phyloP scores from a whole-genome alignment of 2,888 invertebrate species.

The Cetonia aurata region DNA sequence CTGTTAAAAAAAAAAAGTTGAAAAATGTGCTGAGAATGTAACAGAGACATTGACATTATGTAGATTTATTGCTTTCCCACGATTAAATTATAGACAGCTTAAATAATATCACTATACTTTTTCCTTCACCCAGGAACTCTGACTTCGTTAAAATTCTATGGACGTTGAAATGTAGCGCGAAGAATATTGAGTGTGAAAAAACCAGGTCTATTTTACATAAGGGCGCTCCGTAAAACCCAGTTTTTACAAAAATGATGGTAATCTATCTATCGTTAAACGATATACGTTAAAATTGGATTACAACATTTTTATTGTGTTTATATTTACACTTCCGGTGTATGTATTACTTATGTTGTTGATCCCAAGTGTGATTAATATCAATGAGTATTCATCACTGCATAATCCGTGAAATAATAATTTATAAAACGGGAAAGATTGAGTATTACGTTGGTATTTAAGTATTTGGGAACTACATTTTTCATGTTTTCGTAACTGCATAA shows the following conservation, averaged over 20 bases:
- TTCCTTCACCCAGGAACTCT: not conserved
- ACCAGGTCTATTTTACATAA: not conserved
- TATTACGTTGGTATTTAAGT: no score
- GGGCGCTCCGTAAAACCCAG: not conserved
- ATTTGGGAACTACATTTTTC: no score
- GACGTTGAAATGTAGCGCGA: conserved; percentile 3
- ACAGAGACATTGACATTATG: not conserved
- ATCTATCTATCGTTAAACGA: not conserved
- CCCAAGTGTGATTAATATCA: no score
- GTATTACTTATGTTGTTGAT: no score
- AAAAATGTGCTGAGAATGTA: not conserved
- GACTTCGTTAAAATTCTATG: conserved; percentile 16
- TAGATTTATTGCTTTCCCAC: conserved; percentile 25
- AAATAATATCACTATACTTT: not conserved
- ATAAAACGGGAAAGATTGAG: no score
- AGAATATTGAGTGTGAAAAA: conserved; percentile 18
- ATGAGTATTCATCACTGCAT: no score
- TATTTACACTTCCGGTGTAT: no score
- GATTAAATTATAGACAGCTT: not conserved
- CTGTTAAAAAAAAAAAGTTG: no score
- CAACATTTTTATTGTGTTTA: no score
- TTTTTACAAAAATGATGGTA: not conserved
- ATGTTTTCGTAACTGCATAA: no score
- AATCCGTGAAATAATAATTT: no score
- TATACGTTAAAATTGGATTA: no score